Percentiles rank a stretch among this genome's conserved stretches.
These are phyloP conservation scores for Montifringilla adamsi DNA, from an alignment of 2,113 vertebrate genomes.

Conservation along the genomic window DNA sequence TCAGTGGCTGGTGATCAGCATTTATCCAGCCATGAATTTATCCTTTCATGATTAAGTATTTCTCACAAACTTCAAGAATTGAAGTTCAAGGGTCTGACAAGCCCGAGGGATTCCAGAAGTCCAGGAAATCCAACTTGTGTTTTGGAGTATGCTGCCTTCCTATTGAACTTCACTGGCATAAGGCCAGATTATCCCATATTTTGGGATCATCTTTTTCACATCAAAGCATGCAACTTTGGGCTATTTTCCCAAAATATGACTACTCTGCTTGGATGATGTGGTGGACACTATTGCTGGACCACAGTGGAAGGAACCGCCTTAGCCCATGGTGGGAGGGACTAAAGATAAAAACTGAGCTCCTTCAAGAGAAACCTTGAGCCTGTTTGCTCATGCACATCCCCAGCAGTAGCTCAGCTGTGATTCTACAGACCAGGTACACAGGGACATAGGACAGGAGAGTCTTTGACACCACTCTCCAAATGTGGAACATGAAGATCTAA, in stretches of 20 bases:
- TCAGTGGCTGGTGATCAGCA: neutral
- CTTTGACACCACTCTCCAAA: neutral
- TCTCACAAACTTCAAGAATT: neutral
- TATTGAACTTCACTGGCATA: neutral
- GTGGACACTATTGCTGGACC: neutral
- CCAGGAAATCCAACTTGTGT: neutral
- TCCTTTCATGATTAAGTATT: neutral
- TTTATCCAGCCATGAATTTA: neutral
- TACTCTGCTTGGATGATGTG: neutral
- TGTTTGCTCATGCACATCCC: neutral
- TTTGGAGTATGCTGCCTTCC: neutral
- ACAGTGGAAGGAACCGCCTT: rapidly evolving
- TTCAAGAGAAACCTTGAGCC: neutral
- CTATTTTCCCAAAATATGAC: neutral
- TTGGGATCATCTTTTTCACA: neutral
- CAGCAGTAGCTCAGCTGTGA: neutral
- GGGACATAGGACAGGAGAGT: neutral
- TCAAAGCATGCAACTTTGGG: neutral
- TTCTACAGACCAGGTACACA: neutral
- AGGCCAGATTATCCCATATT: neutral
- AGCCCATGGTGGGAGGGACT: neutral
- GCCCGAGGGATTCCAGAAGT: neutral
- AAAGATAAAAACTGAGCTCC: neutral
- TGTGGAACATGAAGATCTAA: neutral
- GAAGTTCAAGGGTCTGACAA: neutral